Evolutionary conservation across 2,888 invertebrate genomes (phyloP), one percentile per base, ranked within the genome.

Genomic region (Hyposoter didymator): DNA sequence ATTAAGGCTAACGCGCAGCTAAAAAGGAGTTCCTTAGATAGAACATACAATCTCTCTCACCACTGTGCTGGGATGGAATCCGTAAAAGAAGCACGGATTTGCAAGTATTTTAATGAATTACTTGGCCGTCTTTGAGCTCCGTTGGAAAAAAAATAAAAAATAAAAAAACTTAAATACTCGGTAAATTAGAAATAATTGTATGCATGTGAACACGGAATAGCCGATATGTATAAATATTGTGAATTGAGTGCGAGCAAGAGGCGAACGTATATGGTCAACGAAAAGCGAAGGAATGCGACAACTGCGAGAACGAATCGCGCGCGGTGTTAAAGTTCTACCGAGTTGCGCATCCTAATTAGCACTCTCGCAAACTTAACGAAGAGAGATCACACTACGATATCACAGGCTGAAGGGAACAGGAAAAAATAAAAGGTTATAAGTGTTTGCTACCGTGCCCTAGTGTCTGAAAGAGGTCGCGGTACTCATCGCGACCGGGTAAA

Each of bases 331-430:
- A 86, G 84, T 84, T 84, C 74, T 43, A 22, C 78, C 78, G 79
- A 85, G 84, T 80, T 70, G 82, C 88, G 88, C 88, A 88, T 88
- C 88, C 87, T 88, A 88, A 88, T 88, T 88, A 88, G 88, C 88
- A 86, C 78, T 78, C 74, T 67, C 66, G 73, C 85, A 75, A 75
- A 88, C 79, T 67, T 78, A 85, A 88, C 88, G 87, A 88, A 88
- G 88, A 88, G 84, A 87, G 88, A 88, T 88, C 86, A 87, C 87
- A 84, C 86, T 84, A 70, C 70, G 85, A 86, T 86, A 86, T 86
- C 76, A 78, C 74, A 47, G 69, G 64, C 47, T 39, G 55, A 19
- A 10, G 52, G 32, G 28, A 19, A 4, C 22, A 45, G 17, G 45
- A 74, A 62, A 74, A 22, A 62, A 70, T 6, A 62, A 62, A 67